These are phyloP conservation scores for Dreissena rostriformis DNA, from an alignment of 1,140 invertebrate species.

Conservation along the genomic window DNA sequence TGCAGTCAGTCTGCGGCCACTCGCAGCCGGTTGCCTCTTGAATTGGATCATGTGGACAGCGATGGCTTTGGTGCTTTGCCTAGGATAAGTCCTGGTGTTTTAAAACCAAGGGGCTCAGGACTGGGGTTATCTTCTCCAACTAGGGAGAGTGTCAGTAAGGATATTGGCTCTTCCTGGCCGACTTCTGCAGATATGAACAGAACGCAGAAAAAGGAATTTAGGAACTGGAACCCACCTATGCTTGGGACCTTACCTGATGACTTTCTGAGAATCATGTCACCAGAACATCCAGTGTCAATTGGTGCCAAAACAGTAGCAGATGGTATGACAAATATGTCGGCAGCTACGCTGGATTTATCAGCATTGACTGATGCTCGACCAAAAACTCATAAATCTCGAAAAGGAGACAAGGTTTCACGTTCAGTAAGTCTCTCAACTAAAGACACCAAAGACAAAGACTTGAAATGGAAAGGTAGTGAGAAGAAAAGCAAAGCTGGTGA, in stretches of 20 bases:
- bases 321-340: conserved; percentile 16
- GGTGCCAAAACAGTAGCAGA: neutral
- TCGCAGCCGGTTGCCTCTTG: conserved; percentile 14
- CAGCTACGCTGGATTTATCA: conserved; percentile 23
- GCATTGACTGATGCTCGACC: conserved; percentile 38
- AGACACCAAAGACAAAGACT: conserved; percentile 43
- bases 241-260: conserved; percentile 90
- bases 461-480: conserved; percentile 5
- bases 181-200: neutral
- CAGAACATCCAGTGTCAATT: neutral
- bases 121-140: conserved; percentile 19
- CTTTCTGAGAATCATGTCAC: conserved; percentile 85
- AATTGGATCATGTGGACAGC: conserved; percentile 62
- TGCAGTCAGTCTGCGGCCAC: conserved; percentile 23
- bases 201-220: conserved; percentile 60
- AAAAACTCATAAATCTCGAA: conserved; percentile 50
- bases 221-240: conserved; percentile 90
- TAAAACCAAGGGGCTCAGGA: neutral
- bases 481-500: conserved; percentile 46
- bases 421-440: conserved; percentile 39
- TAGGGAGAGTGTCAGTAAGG: neutral
- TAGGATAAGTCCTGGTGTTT: conserved; percentile 38
- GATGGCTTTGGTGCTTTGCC: conserved; percentile 63
- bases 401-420: conserved; percentile 39
- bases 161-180: neutral